Evolutionary conservation across 2,113 vertebrate species (phyloP).

Genomic region (Hassar affinis): DNA sequence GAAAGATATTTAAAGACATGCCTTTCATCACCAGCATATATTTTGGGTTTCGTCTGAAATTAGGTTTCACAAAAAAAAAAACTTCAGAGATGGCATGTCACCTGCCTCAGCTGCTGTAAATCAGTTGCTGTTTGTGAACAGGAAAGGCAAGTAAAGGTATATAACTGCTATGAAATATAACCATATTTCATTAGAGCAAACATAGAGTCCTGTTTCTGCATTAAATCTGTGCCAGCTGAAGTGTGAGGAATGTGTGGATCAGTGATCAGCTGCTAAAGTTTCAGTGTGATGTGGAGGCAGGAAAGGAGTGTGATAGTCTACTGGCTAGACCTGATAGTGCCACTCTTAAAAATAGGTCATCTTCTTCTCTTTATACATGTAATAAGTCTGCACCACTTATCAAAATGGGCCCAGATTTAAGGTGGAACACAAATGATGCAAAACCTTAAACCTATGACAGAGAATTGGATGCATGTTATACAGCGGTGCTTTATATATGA

Average conservation of each 20-base stretch:
- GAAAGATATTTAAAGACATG: conserved; percentile 1
- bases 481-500: neutral
- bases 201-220: conserved; percentile 15
- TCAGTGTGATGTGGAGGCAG: conserved; percentile 11
- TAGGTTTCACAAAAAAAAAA: neutral
- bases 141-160: neutral
- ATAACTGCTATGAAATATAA: conserved; percentile 8
- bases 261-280: conserved; percentile 40
- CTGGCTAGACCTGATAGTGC: conserved; percentile 16
- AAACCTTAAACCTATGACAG: neutral
- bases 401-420: conserved; percentile 23
- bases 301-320: conserved; percentile 10
- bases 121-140: neutral
- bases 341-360: conserved; percentile 32
- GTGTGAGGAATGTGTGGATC: neutral
- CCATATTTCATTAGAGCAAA: neutral
- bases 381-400: conserved; percentile 21
- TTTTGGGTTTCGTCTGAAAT: neutral
- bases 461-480: neutral
- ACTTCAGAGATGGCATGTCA: neutral
- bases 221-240: conserved; percentile 12
- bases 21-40: neutral
- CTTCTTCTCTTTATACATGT: conserved; percentile 14
- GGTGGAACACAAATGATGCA: neutral
- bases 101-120: neutral